Evolutionary conservation across 2,888 invertebrate species (phyloP).

Genomic region (Ptychoptera albimana): DNA sequence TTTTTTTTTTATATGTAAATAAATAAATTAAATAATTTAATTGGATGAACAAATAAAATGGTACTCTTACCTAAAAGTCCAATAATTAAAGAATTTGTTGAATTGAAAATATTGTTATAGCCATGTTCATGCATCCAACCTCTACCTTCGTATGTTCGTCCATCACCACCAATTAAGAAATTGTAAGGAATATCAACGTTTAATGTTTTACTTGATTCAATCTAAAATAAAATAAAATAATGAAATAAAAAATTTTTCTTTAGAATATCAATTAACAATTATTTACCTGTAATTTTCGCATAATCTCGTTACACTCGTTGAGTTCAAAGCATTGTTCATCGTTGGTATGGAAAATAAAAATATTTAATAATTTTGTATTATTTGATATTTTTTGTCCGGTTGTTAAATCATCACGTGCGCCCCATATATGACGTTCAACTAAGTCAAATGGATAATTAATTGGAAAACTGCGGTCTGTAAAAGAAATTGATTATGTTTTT

Average conservation of each 20-base stretch:
- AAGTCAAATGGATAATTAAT: constrained; percentile 17
- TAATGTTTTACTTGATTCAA: neutral
- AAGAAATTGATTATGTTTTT: no score
- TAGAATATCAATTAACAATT: neutral
- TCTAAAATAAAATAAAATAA: neutral
- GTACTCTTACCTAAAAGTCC: constrained; percentile 33
- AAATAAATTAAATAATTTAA: no score
- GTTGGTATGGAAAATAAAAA: constrained; percentile 33
- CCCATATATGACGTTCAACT: constrained; percentile 22
- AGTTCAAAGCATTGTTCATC: constrained; percentile 12
- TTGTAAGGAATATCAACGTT: constrained; percentile 28
- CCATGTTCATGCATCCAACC: constrained; percentile 32
- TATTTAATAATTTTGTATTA: constrained; percentile 19
- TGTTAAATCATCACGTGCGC: constrained; percentile 5
- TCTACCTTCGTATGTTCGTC: constrained; percentile 32
- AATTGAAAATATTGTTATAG: neutral
- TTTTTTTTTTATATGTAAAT: no score
- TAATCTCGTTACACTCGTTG: constrained; percentile 20
- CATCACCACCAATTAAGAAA: constrained; percentile 34
- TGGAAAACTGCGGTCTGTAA: neutral
- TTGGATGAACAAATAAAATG: no score
- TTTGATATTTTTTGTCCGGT: constrained; percentile 12
- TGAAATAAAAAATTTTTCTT: no score
- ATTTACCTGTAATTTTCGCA: constrained; percentile 4
- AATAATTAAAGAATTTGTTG: constrained; percentile 22